Base-by-base conservation (phyloP, 2,888 invertebrate species). In the Chrysina gloriosa region DNA sequence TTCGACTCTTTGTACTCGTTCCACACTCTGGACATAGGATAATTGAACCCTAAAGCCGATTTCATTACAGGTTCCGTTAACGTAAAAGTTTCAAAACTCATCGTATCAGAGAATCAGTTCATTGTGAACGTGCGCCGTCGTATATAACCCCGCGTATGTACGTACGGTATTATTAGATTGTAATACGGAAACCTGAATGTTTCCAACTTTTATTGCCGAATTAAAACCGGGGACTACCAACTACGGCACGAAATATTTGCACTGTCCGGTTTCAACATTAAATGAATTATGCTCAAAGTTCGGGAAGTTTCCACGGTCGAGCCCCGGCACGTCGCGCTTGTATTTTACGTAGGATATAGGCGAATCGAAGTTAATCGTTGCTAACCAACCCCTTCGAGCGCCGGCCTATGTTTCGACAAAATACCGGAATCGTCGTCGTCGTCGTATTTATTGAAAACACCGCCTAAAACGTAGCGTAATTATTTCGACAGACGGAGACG, bases 371-470 rank as follows among this genome's bases (percentile, higher is more conserved):
- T 39, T 58, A 58, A 58, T 58, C 58, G 58, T 3, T 39, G 27
- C 23, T 27, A n/a, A 19, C 23, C 14, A 36, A 36, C 58, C 39
- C 31, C 31, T 54, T 9, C 34, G 14, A 48, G 27, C 48, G 48
- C n/a, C 47, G 6, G n/a, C 47, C 21, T 21, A n/a, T 7, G 2
- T 47, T 23, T 39, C 39, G 39, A 9, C 39, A 39, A 58, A 58
- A 9, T 11, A 14, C 56, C 11, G 11, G 14, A 3, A n/a, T 52
- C 4, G 31, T 25, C 25, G 25, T 25, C 11, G 48, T 48, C 14
- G 58, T 39, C 14, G 58, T 58, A 39, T 58, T 58, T 58, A 58
- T 58, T 58, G 58, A 58, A 58, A 58, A 58, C 39, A 39, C 14
- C 31, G 23, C 39, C 58, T 23, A 45, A 21, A 58, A 25, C 39